phyloP scores from a whole-genome alignment of 1,140 invertebrate species.

The Luehdorfia chinensis region DNA sequence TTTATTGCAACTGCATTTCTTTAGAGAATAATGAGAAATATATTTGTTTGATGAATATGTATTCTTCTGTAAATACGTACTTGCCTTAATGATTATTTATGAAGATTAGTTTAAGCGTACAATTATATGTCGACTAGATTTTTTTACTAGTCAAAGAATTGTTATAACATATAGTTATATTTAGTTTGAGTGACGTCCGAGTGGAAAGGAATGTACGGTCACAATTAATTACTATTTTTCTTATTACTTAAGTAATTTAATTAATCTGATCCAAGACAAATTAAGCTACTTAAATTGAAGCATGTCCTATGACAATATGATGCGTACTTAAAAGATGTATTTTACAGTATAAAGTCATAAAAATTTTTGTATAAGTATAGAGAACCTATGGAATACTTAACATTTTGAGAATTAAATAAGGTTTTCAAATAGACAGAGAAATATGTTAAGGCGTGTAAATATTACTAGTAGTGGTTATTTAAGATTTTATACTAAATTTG shows the following conservation, averaged over 20 bases:
- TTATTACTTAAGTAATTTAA: constrained; percentile 17
- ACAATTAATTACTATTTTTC: constrained; percentile 24
- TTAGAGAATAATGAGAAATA: constrained; percentile 45
- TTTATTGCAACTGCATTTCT: constrained; percentile 60
- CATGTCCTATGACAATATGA: too few species aligned
- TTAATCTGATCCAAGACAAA: constrained; percentile 8
- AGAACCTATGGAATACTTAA: neutral
- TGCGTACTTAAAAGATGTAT: constrained; percentile 5
- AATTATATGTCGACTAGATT: constrained; percentile 59
- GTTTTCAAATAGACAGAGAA: too few species aligned
- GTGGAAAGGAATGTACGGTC: constrained; percentile 17
- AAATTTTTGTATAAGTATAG: too few species aligned
- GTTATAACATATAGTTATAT: constrained; percentile 7
- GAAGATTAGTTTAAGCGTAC: constrained; percentile 37
- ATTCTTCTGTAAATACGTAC: constrained; percentile 66
- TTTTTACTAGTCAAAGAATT: constrained; percentile 66
- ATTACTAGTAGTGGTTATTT: constrained; percentile 2
- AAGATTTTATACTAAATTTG: constrained; percentile 13
- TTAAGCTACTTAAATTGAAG: constrained; percentile 9
- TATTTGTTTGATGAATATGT: constrained; percentile 56
- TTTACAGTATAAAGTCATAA: too few species aligned
- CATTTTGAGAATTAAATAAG: too few species aligned
- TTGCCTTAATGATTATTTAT: constrained; percentile 65
- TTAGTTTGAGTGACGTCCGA: neutral
- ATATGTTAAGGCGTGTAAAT: constrained; percentile 10